Base-by-base conservation (phyloP, 2,888 invertebrate genomes). In the Ophioninae sp. region DNA sequence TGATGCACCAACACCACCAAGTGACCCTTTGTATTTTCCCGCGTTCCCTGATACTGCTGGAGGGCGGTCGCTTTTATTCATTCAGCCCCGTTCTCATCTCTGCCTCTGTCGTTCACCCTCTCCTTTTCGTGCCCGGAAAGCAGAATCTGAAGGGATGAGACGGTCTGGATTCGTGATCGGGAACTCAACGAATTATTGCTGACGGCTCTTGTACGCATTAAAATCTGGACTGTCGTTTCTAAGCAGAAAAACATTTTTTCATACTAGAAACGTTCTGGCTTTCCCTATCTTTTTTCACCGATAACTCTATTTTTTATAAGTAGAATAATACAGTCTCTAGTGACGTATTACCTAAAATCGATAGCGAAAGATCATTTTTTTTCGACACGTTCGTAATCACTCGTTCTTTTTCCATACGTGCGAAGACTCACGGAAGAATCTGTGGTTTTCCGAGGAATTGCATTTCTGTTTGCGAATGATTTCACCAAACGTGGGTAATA, bases 11-110 rank as follows among this genome's bases (percentile, higher is more conserved):
- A 30, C 39, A 74, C 81, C 30, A 77, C 64, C 79, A 44, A 41
- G 72, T 13, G 56, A 41, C 74, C 50, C 74, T 76, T 76, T 73
- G 72, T 76, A 76, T 76, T 70, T 70, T 70, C 64, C 37, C 64
- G 74, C 39, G 67, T 41, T 68, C 10, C 70, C 57, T n/a, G 41
- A 68, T 61, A 30, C 59, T 30, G 72, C 13, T 20, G 50, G 73
- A 13, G 20, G 30, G 8, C 7, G 30, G n/a, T 23, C 37, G 57
- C 17, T 56, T 56, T 75, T 21, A 75, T 75, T 56, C 64, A 65
- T 75, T 59, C 61, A 23, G 13, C 23, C 62, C 69, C 50, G 67
- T 61, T 23, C 57, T 41, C 30, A 64, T 62, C 61, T 57, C 72
- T 30, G 57, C 72, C 61, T 56, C 37, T 50, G n/a, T 69, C 70